Base-by-base conservation (phyloP, 2,113 vertebrate genomes). In the Amblyopsis rosae region DNA sequence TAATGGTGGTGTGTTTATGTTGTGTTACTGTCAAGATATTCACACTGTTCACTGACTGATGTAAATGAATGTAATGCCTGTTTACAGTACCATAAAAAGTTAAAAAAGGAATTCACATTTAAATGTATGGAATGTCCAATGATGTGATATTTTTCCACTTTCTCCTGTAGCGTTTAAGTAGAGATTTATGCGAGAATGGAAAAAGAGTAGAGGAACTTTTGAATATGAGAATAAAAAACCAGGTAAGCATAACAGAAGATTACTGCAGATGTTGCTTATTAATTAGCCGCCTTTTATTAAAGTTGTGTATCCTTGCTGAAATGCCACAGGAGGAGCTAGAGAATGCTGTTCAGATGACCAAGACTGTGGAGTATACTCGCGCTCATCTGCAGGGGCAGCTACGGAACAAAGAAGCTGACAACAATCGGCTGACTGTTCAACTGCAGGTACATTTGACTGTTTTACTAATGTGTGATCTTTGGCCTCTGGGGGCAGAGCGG, bases 381-480 rank as follows among this genome's bases (percentile, higher is more conserved):
- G 85, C 90, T 76, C 94, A 92, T 65, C 86, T 98, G 10, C 92
- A 95, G 50, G 48, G 72, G 16, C 94, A 97, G 69, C 92, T 97
- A 61, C 82, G 86, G 73, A 95, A 82, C 89, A 97, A 95, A 80
- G 94, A 95, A 69, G 86, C 72, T 0, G 93, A 96, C 72, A 98
- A 95, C 75, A 51, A 84, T 65, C 90, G 93, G 33, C 82, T 97
- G 86, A 94, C 88, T 76, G 77, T 85, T 12, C 91, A 95, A 59
- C 86, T 95, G 48, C 92, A 90, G 94, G 96, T 98, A 82, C 17
- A 41, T 50, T 60, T 1, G 0, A 16, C 65, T 46, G 7, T n/a
- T 12, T 49, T 53, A 54, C 8, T 41, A 15, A 33, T 47, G 47
- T 15, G 15, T 12, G 41, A 8, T 63, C 1, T 6, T 41, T 41